Base-by-base conservation (phyloP, 1,140 invertebrate genomes). In the Arctopsyche grandis region DNA sequence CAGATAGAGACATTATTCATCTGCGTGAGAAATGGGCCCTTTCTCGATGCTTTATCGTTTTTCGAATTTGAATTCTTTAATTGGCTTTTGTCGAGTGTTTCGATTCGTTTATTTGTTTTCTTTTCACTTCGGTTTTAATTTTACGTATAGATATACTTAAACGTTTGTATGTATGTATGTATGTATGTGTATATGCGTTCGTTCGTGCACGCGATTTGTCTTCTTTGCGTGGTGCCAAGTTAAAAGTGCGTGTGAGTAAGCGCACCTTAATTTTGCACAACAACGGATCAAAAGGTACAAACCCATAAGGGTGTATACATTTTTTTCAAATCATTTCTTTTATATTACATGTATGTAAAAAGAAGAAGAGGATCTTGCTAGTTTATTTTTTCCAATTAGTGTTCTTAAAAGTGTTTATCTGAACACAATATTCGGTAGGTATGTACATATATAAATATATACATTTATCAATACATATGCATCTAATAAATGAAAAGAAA, bases 41-140 rank as follows among this genome's bases (percentile, higher is more conserved):
- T 66, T 26, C 52, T 75, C 69, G 80, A 80, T 82, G 75, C 80
- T 80, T 82, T 82, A 82, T 82, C 77, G 79, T 76, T 82, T 82
- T 80, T 80, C 48, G 77, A 80, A 82, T 82, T 82, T 82, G 74
- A 82, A 82, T 82, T 79, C 81, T 82, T 80, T 80, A 80, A 82
- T 82, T 82, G 81, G 81, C 75, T 80, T 26, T 66, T 66, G 14
- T 26, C 12, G 60, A 52, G 10, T 21, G 10, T 21, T 66, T 66
- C 19, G 60, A 9, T 26, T 26, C 19, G 60, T n/a, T n/a, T n/a
- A 66, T 66, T 66, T 10, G 48, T 1, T 52, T 52, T 52, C 12
- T 52, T 52, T 52, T 46, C 44, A 7, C 5, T 46, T 46, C 12
- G 10, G 3, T 52, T 52, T 1, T 14, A 12, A 52, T 52, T 14